These are phyloP conservation scores for Pollenia angustigena DNA, from an alignment of 2,888 invertebrate genomes.

Conservation along the genomic window DNA sequence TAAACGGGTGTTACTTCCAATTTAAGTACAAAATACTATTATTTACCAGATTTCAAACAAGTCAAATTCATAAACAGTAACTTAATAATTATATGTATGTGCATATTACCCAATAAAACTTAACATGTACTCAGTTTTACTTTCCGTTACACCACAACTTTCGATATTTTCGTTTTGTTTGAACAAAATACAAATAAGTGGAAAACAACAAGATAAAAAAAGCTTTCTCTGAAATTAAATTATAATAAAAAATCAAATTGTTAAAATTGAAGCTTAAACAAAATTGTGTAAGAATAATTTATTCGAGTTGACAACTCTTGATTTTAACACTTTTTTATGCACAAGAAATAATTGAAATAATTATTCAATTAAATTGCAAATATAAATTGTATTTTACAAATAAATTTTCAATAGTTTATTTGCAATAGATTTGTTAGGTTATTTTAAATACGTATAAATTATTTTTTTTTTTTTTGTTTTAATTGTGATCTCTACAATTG, in stretches of 20 bases:
- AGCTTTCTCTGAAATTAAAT: constrained; percentile 38
- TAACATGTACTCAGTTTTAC: no score
- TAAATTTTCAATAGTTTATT: no score
- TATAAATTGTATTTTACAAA: not conserved
- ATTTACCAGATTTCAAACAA: no score
- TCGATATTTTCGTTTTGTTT: constrained; percentile 27
- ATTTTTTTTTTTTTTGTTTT: constrained; percentile 9
- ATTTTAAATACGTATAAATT: not conserved
- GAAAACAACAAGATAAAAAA: constrained; percentile 1
- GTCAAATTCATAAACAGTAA: no score
- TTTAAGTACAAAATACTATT: no score
- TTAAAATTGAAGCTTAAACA: not conserved
- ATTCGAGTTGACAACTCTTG: not conserved
- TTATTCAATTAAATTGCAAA: constrained; percentile 1
- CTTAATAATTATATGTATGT: no score
- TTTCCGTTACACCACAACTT: not conserved
- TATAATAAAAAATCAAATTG: constrained; percentile 20
- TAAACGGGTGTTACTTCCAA: no score
- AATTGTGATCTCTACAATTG: constrained; percentile 2
- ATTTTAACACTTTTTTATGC: not conserved
- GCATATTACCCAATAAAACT: no score
- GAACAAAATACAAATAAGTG: not conserved
- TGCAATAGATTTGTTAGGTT: not conserved
- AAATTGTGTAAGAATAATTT: constrained; percentile 16
- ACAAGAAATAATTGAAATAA: constrained; percentile 6